These are phyloP conservation scores for Amblyjoppa fuscipennis DNA, from an alignment of 2,888 invertebrate genomes.

Conservation along the genomic window DNA sequence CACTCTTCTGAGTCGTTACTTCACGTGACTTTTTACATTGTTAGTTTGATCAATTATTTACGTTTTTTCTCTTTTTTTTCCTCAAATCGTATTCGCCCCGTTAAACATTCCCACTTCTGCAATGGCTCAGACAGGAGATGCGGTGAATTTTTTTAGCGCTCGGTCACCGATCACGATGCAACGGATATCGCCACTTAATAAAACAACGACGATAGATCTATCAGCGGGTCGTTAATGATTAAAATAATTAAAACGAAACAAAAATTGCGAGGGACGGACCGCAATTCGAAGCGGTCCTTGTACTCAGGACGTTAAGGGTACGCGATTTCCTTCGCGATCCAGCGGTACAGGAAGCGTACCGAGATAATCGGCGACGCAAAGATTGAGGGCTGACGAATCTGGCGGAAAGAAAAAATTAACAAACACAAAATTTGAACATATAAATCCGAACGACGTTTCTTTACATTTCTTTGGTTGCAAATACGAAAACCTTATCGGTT, in stretches of 20 bases:
- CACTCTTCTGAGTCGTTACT: constrained; percentile 48
- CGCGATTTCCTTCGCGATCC: not conserved
- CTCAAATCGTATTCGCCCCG: constrained; percentile 26
- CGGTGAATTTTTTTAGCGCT: not conserved
- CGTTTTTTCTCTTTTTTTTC: not conserved
- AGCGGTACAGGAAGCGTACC: constrained; percentile 2
- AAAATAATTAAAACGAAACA: not conserved
- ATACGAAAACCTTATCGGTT: not conserved
- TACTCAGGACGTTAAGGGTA: not conserved
- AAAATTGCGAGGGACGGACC: constrained; percentile 8
- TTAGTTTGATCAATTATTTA: constrained; percentile 16
- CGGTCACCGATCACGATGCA: constrained; percentile 4
- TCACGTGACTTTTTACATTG: constrained; percentile 58
- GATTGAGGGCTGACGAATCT: constrained; percentile 22
- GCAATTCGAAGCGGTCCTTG: not conserved
- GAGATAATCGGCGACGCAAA: constrained; percentile 19
- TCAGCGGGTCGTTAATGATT: constrained; percentile 22
- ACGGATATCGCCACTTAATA: constrained; percentile 18
- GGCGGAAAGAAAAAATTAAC: constrained; percentile 16
- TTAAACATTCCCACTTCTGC: constrained; percentile 39
- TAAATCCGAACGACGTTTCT: not conserved
- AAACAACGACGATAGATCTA: constrained; percentile 38
- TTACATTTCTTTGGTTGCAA: not conserved
- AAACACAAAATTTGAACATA: not conserved
- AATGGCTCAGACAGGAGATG: constrained; percentile 20